Evolutionary conservation across 2,888 invertebrate genomes (phyloP).

Genomic region (Lasius fuliginosus): DNA sequence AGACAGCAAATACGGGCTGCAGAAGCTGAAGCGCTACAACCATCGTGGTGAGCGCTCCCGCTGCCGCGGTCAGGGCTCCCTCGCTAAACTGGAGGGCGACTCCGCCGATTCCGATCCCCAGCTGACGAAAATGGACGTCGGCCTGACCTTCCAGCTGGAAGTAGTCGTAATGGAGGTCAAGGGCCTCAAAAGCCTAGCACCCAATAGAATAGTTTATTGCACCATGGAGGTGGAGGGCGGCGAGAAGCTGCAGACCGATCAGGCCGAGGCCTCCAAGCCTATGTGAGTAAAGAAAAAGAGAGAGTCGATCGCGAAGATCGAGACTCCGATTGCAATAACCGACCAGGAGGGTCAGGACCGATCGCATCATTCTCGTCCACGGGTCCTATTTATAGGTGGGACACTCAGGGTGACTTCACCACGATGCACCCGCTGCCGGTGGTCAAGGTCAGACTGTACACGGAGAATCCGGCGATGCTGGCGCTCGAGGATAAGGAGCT

Average conservation of each 20-base stretch:
- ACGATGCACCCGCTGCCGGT: conserved; percentile 98
- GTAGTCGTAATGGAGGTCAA: conserved; percentile 99
- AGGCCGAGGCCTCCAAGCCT: conserved; percentile 99
- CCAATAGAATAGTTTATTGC: conserved; percentile 99
- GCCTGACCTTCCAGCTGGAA: conserved; percentile 98
- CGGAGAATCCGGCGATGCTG: conserved; percentile 98
- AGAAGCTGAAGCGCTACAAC: conserved; percentile 99
- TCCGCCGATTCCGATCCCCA: conserved; percentile 98
- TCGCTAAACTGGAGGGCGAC: conserved; percentile 97
- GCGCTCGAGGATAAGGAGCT: conserved; percentile 99
- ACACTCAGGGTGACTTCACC: conserved; percentile 99
- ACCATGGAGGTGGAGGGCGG: conserved; percentile 99
- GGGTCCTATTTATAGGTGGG: conserved; percentile 92
- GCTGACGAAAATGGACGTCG: conserved; percentile 99
- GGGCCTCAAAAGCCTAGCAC: conserved; percentile 97
- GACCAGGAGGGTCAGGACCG: conserved; percentile 30
- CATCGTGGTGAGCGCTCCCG: conserved; percentile 88
- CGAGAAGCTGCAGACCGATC: conserved; percentile 99
- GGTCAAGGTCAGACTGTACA: conserved; percentile 99
- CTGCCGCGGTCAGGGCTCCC: conserved; percentile 93
- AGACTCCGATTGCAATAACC: not conserved
- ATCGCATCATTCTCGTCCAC: conserved; percentile 40
- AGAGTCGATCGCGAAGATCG: conserved; percentile 14
- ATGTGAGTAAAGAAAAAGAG: conserved; percentile 89
- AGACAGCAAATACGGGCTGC: conserved; percentile 98